Evolutionary conservation across 2,888 invertebrate genomes (phyloP).

Genomic region (Epiperipatus broadwayi): DNA sequence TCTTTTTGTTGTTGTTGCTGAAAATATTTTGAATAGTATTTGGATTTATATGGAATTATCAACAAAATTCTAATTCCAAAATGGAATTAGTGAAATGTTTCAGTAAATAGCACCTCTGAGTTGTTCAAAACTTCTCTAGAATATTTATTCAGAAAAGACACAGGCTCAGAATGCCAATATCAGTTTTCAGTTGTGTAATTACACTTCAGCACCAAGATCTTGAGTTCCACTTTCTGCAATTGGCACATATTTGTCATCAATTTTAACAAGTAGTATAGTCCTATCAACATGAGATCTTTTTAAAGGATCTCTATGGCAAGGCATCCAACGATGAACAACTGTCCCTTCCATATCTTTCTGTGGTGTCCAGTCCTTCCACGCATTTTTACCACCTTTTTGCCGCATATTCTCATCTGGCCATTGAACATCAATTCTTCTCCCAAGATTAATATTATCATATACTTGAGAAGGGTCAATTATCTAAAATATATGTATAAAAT

Average conservation of each 20-base stretch:
- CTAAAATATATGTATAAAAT: no score
- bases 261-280: conserved; percentile 71
- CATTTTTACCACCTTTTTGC: conserved; percentile 60
- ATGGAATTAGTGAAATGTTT: no score
- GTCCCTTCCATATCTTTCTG: conserved; percentile 76
- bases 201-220: conserved; percentile 26
- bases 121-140: no score
- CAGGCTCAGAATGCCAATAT: no score
- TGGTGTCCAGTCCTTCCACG: conserved; percentile 79
- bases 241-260: conserved; percentile 78
- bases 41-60: no score
- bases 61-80: no score
- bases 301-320: conserved; percentile 68
- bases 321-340: conserved; percentile 81
- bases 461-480: conserved; percentile 48
- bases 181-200: no score
- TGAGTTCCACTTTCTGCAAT: conserved; percentile 67
- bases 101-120: no score
- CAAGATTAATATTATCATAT: conserved; percentile 75
- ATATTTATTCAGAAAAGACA: no score
- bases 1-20: no score
- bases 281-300: conserved; percentile 78
- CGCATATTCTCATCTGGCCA: conserved; percentile 86
- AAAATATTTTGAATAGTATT: no score
- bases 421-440: conserved; percentile 71